Percentiles rank a stretch among this genome's conserved stretches.
These are phyloP conservation scores for Aphelocoma californica DNA, from an alignment of 2,797 vertebrate genomes.

Conservation along the genomic window DNA sequence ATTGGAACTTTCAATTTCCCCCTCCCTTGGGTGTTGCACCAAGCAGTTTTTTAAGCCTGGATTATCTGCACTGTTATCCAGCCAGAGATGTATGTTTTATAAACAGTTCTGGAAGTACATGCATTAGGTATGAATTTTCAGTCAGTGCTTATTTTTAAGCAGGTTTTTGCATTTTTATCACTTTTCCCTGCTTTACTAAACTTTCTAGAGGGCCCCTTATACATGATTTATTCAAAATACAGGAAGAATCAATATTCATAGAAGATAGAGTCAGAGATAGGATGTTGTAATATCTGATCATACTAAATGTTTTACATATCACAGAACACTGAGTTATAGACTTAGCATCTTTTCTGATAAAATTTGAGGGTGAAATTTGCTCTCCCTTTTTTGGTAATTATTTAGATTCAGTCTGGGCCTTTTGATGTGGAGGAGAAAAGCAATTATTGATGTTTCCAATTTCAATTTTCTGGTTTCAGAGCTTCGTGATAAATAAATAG, in stretches of 20 bases:
- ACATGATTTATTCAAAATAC: neutral
- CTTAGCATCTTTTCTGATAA: neutral
- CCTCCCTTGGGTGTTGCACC: neutral
- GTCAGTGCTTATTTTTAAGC: neutral
- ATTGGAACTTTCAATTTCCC: neutral
- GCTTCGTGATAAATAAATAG: constrained; percentile 32
- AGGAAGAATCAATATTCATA: constrained; percentile 12
- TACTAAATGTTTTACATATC: constrained; percentile 37
- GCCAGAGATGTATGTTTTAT: neutral
- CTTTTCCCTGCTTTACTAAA: neutral
- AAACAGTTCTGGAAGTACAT: neutral
- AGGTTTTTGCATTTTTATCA: neutral
- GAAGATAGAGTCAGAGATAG: constrained; percentile 25
- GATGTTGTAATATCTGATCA: neutral
- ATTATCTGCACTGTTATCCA: neutral
- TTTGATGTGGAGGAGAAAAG: constrained; percentile 17
- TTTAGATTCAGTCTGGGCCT: neutral
- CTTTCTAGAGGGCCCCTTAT: neutral
- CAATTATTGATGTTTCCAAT: constrained; percentile 26
- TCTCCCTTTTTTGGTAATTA: constrained; percentile 9
- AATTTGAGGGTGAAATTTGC: constrained; percentile 22
- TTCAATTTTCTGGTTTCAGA: constrained; percentile 12
- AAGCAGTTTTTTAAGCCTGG: neutral
- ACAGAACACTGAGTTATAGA: neutral
- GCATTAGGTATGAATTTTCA: neutral